Conservation (phyloP, 2,797 vertebrate genomes). For the Pagetopsis macropterus region DNA sequence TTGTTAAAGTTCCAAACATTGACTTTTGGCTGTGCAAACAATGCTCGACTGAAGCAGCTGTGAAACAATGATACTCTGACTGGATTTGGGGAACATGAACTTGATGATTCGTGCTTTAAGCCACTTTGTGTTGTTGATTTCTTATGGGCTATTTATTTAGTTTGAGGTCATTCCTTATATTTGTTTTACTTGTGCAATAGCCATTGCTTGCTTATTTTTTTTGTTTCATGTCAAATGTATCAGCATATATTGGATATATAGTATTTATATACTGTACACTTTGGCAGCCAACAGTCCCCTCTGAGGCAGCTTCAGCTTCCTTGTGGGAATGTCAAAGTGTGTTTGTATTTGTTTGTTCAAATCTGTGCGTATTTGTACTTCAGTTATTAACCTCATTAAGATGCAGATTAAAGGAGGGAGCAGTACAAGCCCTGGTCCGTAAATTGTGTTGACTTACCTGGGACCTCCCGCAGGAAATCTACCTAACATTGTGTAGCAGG, state of each 20-base stretch:
- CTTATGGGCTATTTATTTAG: neutral
- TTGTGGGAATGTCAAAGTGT: constrained; percentile 43
- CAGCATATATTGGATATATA: too few relatives aligned
- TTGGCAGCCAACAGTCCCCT: constrained; percentile 13
- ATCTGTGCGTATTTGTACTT: constrained; percentile 25
- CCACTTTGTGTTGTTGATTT: constrained; percentile 2
- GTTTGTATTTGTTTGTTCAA: constrained; percentile 42
- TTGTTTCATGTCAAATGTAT: too few relatives aligned
- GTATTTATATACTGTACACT: neutral
- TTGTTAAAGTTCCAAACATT: constrained; percentile 60
- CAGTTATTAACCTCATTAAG: constrained; percentile 49
- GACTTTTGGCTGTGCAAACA: constrained; percentile 50
- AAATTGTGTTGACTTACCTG: constrained; percentile 56
- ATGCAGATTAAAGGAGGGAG: constrained; percentile 51
- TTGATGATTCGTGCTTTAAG: constrained; percentile 11
- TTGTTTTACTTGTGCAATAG: neutral
- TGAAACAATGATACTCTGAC: neutral
- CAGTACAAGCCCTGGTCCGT: constrained; percentile 32
- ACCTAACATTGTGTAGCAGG: neutral
- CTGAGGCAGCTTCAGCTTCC: constrained; percentile 20
- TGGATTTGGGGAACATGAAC: constrained; percentile 31
- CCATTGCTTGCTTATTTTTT: neutral
- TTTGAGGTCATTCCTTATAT: constrained; percentile 7
- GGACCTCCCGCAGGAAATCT: constrained; percentile 17
- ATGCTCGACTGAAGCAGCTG: constrained; percentile 22